phyloP scores from a whole-genome alignment of 2,113 vertebrate species.

The Tachycineta bicolor region DNA sequence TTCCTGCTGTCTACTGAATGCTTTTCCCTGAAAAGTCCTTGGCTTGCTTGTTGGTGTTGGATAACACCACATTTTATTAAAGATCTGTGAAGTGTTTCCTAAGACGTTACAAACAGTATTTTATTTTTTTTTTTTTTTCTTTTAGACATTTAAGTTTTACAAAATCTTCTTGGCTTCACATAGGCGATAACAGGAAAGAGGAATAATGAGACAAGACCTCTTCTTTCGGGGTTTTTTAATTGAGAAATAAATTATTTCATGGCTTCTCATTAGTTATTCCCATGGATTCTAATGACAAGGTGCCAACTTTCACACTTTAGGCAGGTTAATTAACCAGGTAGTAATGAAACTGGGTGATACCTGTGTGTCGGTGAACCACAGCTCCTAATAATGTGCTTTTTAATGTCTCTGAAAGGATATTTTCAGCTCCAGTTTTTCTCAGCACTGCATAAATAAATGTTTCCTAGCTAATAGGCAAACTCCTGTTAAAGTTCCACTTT shows the following conservation, averaged over 20 bases:
- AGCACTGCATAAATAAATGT: constrained; percentile 69
- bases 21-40: constrained; percentile 48
- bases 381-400: constrained; percentile 73
- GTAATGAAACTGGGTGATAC: constrained; percentile 81
- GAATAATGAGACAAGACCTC: constrained; percentile 78
- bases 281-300: constrained; percentile 77
- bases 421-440: constrained; percentile 64
- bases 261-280: constrained; percentile 79
- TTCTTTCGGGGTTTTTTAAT: constrained; percentile 73
- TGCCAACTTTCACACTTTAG: constrained; percentile 84
- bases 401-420: constrained; percentile 64
- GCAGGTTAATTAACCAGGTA: constrained; percentile 86
- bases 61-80: constrained; percentile 75
- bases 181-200: constrained; percentile 78
- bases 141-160: constrained; percentile 64
- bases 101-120: constrained; percentile 50
- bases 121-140: too few relatives aligned
- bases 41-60: constrained; percentile 67
- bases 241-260: constrained; percentile 82
- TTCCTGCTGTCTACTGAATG: constrained; percentile 34
- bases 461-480: constrained; percentile 40
- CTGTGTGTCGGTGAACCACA: constrained; percentile 73
- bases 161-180: constrained; percentile 73
- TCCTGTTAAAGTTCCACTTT: constrained; percentile 49
- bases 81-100: constrained; percentile 73